phyloP scores from a whole-genome alignment of 2,888 invertebrate genomes.

The Dicyrtomina minuta region DNA sequence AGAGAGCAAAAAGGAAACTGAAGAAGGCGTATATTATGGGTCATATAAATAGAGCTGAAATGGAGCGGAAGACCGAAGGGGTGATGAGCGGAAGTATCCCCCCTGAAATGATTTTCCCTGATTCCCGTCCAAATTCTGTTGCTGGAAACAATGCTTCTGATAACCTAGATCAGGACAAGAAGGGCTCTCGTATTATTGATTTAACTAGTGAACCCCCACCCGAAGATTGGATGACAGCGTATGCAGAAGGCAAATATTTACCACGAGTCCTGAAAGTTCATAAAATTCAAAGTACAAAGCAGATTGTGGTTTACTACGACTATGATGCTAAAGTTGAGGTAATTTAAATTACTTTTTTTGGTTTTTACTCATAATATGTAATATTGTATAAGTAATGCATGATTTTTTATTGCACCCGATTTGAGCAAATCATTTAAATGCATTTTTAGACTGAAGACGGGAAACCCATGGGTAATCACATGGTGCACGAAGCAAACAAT shows the following conservation, averaged over 20 bases:
- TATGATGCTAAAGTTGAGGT: neutral
- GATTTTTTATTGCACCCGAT: no score
- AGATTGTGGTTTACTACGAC: conserved; percentile 5
- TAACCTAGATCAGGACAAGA: no score
- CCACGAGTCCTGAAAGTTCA: neutral
- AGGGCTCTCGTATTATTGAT: neutral
- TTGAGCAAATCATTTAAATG: no score
- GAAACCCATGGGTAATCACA: no score
- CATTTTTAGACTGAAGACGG: no score
- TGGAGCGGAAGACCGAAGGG: conserved; percentile 1
- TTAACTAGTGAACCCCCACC: conserved; percentile 27
- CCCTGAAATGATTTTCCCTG: neutral
- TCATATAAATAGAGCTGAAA: neutral
- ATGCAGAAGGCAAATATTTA: neutral
- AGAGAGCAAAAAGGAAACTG: conserved; percentile 7
- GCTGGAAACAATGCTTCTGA: neutral
- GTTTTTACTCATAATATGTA: no score
- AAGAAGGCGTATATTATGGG: conserved; percentile 1
- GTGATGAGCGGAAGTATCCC: neutral
- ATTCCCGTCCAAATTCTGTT: neutral
- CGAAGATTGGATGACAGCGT: conserved; percentile 10
- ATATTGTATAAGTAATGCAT: no score
- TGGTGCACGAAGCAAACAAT: conserved; percentile 8
- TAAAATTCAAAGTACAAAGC: neutral
- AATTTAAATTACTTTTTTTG: no score